Base-by-base conservation (phyloP, 2,797 vertebrate species). In the Emydoidea blandingii region DNA sequence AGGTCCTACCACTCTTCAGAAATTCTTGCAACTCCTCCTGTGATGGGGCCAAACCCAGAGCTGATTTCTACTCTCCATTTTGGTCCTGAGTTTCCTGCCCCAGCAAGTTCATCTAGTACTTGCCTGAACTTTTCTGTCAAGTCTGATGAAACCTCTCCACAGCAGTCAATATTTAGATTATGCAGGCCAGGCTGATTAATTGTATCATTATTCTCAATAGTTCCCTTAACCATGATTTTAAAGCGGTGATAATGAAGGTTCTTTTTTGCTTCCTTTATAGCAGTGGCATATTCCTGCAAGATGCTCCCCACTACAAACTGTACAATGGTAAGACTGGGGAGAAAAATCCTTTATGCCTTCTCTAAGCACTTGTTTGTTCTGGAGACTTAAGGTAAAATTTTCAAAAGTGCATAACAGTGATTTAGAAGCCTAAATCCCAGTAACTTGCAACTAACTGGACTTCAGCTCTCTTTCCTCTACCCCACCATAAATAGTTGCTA, bases 321-420 rank as follows among this genome's bases (percentile, higher is more conserved):
- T 37, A 54, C 1, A 59, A 14, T 27, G 15, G 1, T 23, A 91
- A 72, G 9, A 12, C 49, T 6, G 1, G 3, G 4, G 1, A 34
- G 85, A 87, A 62, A 15, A 59, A 56, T 1, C 2, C 19, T 87
- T 49, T 8, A 0, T 21, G 16, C 15, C 19, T 52, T 59, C 54
- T 62, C 87, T 52, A 34, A 34, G 57, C 0, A 53, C 18, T 57
- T 47, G 41, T 50, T 49, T 47, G 6, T 68, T 76, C 41, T 76
- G 74, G 25, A 76, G 12, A 47, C 41, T 29, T 76, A 76, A 15
- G 25, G 27, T 76, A 76, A 76, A 29, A 29, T 47, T 76, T 27
- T 76, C 74, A 76, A 16, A 47, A 29, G 23, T 27, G 23, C 19
- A 56, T 57, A 59, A 74, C 31, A 81, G 49, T 4, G 31, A 89